These are phyloP conservation scores for Agelastica alni DNA, from an alignment of 2,888 invertebrate genomes.

Conservation along the genomic window DNA sequence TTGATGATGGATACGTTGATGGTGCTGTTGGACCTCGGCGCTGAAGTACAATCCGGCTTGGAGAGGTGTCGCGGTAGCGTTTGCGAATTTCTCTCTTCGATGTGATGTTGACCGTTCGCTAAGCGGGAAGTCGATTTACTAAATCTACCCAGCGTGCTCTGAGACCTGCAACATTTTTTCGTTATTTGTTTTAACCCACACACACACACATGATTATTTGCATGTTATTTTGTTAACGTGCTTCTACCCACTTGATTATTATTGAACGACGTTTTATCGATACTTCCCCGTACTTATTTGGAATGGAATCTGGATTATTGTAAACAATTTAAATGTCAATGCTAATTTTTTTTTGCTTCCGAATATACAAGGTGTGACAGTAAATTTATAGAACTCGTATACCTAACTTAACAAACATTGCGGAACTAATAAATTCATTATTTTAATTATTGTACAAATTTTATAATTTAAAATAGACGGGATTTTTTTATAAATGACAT, in stretches of 20 bases:
- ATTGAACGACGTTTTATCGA: slow-evolving; percentile 14
- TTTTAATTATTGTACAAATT: too few relatives aligned
- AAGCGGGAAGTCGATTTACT: slow-evolving; percentile 81
- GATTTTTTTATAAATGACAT: too few relatives aligned
- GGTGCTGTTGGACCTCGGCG: slow-evolving; percentile 62
- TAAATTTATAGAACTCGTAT: too few relatives aligned
- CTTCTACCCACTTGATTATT: slow-evolving; percentile 26
- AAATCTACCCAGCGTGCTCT: slow-evolving; percentile 77
- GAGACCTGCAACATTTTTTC: slow-evolving; percentile 66
- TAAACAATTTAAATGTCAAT: slow-evolving; percentile 1
- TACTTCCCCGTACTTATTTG: slow-evolving; percentile 17
- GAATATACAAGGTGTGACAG: too few relatives aligned
- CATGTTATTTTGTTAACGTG: too few relatives aligned
- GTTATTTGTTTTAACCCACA: slow-evolving; percentile 16
- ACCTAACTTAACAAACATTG: too few relatives aligned
- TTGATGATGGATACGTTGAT: slow-evolving; percentile 70
- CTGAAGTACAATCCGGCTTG: slow-evolving; percentile 46
- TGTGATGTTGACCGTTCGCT: slow-evolving; percentile 61
- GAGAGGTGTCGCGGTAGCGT: slow-evolving; percentile 70
- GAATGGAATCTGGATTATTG: slow-evolving; percentile 19
- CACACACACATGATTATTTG: too few relatives aligned
- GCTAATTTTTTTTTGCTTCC: neutral
- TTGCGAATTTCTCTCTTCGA: slow-evolving; percentile 65
- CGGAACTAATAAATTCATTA: too few relatives aligned
- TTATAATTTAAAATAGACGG: too few relatives aligned